Evolutionary conservation across 2,888 invertebrate species (phyloP), one percentile per base, ranked within the genome.

Genomic region (Galerucella pusilla): DNA sequence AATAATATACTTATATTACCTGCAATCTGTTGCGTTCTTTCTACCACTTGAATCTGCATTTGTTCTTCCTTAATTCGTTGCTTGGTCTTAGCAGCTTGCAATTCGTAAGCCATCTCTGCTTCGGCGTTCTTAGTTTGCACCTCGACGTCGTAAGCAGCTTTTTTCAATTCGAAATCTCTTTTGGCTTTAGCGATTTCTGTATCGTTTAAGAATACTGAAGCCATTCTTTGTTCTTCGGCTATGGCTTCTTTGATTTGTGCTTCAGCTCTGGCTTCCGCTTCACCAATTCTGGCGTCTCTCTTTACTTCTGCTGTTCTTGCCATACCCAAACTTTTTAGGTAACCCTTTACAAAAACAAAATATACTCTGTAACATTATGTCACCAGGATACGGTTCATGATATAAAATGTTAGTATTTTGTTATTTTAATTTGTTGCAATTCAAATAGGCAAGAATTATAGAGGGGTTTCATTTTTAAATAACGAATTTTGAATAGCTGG

Each of bases 141-240:
- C 90, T 98, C 98, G 80, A 96, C 94, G 86, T 99, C 98, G 86
- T 98, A 99, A 2, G 96, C 95, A 9, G 98, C 98, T 87, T 99
- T 98, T 87, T 99, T 98, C 78, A 98, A 89, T 88, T 98, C 97
- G 87, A 97, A 99, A 88, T 99, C 98, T 78, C 98, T 90, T 86
- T 97, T 96, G 0, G 98, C 97, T 88, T 98, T 97, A 1, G 98
- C 97, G 75, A 99, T 98, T 88, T 98, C 98, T 0, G 97, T 97
- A 86, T 99, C 98, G 88, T 99, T 99, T 20, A 96, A 89, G 87
- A 97, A 97, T 77, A 96, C 92, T 0, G 97, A 91, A 0, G 97
- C 97, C 97, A 98, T 97, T 67, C 97, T 91, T 86, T 97, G 96
- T 87, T 98, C 97, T 86, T 98, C 98, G 0, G 98, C 98, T 85